A percentile compares a stretch with the other conserved stretches of the same genome.
Conservation (phyloP, 2,888 invertebrate species). For the Gymnosoma rotundatum region DNA sequence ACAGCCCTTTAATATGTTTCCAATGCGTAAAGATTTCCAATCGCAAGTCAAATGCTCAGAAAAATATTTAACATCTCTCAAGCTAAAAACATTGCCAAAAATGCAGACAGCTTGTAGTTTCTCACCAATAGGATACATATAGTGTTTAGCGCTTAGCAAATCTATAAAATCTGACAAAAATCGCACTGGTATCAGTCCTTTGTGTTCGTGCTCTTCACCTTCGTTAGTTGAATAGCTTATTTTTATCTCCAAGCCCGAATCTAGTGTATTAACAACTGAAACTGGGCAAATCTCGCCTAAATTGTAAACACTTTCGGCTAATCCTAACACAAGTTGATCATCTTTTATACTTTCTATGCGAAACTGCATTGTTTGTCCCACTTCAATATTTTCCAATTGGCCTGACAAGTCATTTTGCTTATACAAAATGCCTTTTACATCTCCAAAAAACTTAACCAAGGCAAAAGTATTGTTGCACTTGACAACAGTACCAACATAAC, state of each 20-base stretch:
- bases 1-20: constrained; percentile 78
- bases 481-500: constrained; percentile 79
- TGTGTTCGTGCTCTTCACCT: constrained; percentile 72
- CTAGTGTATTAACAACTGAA: constrained; percentile 75
- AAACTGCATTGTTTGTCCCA: constrained; percentile 80
- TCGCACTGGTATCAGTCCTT: constrained; percentile 81
- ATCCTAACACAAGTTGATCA: constrained; percentile 76
- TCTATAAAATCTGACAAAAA: constrained; percentile 79
- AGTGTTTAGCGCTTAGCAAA: constrained; percentile 77
- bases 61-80: constrained; percentile 80
- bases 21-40: constrained; percentile 77
- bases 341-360: constrained; percentile 74
- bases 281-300: constrained; percentile 79
- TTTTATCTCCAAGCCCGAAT: constrained; percentile 81
- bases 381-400: constrained; percentile 72
- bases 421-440: constrained; percentile 81
- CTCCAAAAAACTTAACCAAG: constrained; percentile 81
- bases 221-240: constrained; percentile 70
- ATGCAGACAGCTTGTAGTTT: constrained; percentile 77
- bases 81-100: constrained; percentile 79
- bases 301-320: constrained; percentile 77
- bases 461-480: constrained; percentile 75
- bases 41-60: constrained; percentile 74
- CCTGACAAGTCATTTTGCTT: constrained; percentile 73
- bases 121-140: constrained; percentile 74